Percentiles rank a stretch among this genome's conserved stretches.
Evolutionary conservation across 2,888 invertebrate species (phyloP).

Genomic region (Rotaria magnacalcarata): DNA sequence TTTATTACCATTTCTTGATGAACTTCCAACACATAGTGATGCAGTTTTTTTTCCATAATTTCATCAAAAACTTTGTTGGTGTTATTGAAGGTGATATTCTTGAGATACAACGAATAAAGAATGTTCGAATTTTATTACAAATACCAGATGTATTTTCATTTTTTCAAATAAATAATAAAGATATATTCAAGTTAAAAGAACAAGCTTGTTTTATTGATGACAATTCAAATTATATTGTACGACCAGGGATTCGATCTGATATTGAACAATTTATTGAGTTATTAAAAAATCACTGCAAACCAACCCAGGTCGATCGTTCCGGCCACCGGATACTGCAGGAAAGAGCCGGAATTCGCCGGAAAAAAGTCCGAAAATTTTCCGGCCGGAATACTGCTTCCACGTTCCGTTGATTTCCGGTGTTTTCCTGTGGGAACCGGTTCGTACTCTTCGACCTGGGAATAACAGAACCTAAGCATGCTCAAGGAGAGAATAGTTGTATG

Average conservation of each 20-base stretch:
- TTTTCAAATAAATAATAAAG: not conserved
- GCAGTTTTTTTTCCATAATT: not conserved
- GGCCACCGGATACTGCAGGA: no score
- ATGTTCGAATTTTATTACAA: constrained; percentile 17
- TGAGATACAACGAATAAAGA: not conserved
- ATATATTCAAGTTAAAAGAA: not conserved
- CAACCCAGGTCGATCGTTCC: no score
- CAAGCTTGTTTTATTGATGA: not conserved
- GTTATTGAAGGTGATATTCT: not conserved
- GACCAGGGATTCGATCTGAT: not conserved
- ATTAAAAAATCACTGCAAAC: not conserved
- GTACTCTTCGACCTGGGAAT: no score
- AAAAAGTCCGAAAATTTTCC: no score
- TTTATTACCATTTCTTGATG: not conserved
- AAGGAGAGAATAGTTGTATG: not conserved
- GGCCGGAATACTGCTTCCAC: no score
- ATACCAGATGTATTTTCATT: not conserved
- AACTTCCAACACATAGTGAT: not conserved
- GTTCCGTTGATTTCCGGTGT: no score
- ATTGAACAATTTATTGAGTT: not conserved
- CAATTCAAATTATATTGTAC: not conserved
- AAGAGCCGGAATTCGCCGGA: no score
- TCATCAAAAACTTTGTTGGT: not conserved
- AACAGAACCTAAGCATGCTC: no score
- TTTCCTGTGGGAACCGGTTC: no score